Evolutionary conservation across 2,113 vertebrate species (phyloP).

Genomic region (Callocephalon fimbriatum): DNA sequence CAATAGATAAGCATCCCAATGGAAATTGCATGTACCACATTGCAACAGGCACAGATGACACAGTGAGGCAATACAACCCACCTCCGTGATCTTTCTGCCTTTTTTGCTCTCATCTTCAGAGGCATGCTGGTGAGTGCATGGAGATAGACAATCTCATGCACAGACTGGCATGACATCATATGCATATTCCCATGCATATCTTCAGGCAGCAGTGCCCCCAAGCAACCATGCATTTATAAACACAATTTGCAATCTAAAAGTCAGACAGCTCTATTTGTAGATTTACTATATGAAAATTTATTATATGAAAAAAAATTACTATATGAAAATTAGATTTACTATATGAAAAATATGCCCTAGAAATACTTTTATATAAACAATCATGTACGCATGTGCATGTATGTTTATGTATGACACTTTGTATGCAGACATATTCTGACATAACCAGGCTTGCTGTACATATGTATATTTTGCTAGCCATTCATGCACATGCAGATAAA

Average conservation of each 20-base stretch:
- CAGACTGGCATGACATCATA: neutral
- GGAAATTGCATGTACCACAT: neutral
- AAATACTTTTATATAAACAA: neutral
- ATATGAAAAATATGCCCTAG: neutral
- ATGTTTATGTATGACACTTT: neutral
- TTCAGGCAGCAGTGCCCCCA: neutral
- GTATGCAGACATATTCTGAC: neutral
- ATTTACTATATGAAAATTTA: neutral
- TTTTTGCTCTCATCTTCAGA: neutral
- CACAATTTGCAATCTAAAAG: neutral
- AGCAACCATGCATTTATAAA: neutral
- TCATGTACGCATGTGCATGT: accelerated
- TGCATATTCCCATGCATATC: neutral
- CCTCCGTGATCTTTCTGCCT: neutral
- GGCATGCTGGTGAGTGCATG: accelerated
- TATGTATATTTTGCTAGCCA: neutral
- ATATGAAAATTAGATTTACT: neutral
- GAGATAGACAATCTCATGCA: accelerated
- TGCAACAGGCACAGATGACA: neutral
- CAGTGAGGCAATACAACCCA: neutral
- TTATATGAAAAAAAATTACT: neutral
- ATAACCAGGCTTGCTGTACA: neutral
- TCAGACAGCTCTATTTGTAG: neutral
- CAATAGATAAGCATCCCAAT: neutral
- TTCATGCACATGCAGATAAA: neutral